Evolutionary conservation across 2,113 vertebrate species (phyloP), one percentile per base, ranked within the genome.

Genomic region (Phalacrocorax aristotelis): DNA sequence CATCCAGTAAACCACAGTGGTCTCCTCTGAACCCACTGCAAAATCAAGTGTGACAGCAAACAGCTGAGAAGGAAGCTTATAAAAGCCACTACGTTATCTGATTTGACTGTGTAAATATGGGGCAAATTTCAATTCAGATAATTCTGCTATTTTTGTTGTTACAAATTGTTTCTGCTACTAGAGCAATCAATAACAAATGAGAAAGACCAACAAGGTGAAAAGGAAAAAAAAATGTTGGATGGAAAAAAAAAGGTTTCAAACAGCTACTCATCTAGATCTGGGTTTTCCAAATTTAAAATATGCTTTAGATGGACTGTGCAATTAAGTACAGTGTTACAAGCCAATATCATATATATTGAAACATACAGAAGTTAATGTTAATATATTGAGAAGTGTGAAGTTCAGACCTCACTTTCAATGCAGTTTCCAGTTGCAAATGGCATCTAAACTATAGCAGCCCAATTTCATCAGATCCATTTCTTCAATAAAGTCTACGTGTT

Each of bases 131-230:
- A 89, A 70, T 77, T 97, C 69, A 87, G 26, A 75, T 85, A 94
- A 55, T 90, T 95, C 65, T 92, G 19, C 38, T 80, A 44, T 49
- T 64, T 87, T 49, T 57, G 48, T 52, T 62, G 44, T 70, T 92
- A 96, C 57, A 91, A 85, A 88, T 78, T 61, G 36, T 83, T 97
- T 93, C 54, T 78, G 46, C 61, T 42, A 44, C 40, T 32, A 48
- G 36, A 77, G 51, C 46, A 94, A 83, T 94, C 90, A 55, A n/a
- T 52, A 40, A 4, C 88, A 83, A 96, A 90, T 79, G 80, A 94
- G 75, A 97, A 90, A 96, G 85, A 94, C 52, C 36, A 93, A 87
- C 19, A 74, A 66, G n/a, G 60, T 78, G 88, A 97, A 88, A 20
- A 82, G 84, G 10, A 65, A 5, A 13, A 52, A 93, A 75, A 76